Conservation (phyloP, 2,113 vertebrate species). For the Ptilorrhoa leucosticta region DNA sequence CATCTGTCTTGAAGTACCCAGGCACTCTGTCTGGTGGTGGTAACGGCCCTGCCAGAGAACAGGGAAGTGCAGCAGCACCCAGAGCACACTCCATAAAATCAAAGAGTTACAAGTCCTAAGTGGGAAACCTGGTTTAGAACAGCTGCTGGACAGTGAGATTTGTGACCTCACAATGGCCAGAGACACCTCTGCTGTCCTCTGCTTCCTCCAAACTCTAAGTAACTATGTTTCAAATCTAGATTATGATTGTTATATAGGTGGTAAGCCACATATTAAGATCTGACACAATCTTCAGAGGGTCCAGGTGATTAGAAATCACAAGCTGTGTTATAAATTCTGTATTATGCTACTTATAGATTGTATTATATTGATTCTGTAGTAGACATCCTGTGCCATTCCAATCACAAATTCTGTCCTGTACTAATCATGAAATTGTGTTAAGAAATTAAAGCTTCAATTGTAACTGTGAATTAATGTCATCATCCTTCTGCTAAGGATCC, state of each 20-base stretch:
- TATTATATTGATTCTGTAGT: background rate
- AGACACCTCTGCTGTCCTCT: too few relatives aligned
- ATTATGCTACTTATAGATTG: background rate
- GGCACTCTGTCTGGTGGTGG: rapidly evolving
- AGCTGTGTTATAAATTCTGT: background rate
- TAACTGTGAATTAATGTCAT: background rate
- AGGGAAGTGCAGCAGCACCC: background rate
- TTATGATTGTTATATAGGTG: rapidly evolving
- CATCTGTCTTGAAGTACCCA: background rate
- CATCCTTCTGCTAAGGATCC: background rate
- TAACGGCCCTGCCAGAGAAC: background rate
- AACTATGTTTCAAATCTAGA: background rate
- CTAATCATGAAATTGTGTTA: background rate
- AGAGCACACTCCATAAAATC: background rate
- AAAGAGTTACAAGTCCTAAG: background rate
- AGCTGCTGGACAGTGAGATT: background rate
- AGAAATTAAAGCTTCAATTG: background rate
- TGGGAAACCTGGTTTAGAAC: background rate
- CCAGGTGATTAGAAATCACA: background rate
- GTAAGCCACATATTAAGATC: background rate
- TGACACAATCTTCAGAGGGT: background rate
- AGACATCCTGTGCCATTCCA: background rate
- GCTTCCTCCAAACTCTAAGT: background rate
- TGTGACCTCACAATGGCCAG: rapidly evolving
- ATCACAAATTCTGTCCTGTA: background rate